Evolutionary conservation across 2,113 vertebrate species (phyloP), one percentile per base, ranked within the genome.

Genomic region (Sminthopsis crassicaudata): DNA sequence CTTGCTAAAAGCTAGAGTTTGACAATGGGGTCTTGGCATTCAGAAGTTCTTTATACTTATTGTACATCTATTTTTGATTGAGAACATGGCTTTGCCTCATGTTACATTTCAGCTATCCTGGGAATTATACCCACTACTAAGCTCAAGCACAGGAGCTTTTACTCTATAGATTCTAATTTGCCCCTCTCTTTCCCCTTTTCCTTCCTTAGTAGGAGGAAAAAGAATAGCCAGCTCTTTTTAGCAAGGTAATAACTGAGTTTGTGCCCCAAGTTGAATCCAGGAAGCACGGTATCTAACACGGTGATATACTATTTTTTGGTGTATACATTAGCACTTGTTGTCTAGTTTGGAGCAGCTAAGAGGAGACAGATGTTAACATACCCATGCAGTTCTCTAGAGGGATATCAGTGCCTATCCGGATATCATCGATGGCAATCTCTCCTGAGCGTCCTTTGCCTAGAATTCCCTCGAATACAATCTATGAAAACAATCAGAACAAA

Each of bases 381-480:
- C 99, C 99, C 98, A 99, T 99, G 94, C 99, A 99, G 97, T 99
- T 99, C 97, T 99, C 99, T 98, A 99, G 98, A 0, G 99, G 99
- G 57, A 99, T 98, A 89, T 99, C 99, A 0, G 98, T 99, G 98
- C 99, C 99, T 53, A 99, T 99, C 97, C 99, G 99, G 96, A 99
- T 99, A 98, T 99, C 99, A 96, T 99, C 99, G 10, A 99, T 99
- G 97, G 99, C 99, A 52, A 99, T 99, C 97, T 99, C 99, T 96
- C 99, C 99, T 0, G 98, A 97, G 93, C 98, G 99, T 36, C 99
- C 98, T 1, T 98, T 99, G 88, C 99, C 99, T 97, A 99, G 99
- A 91, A 99, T 99, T 0, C 99, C 99, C 94, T 99, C 99, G 46
- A 99, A 99, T 96, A 99, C 99, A 95, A 99, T 99, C 99, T 99